phyloP scores from a whole-genome alignment of 2,797 vertebrate genomes.

The Syngnathus rostellatus region DNA sequence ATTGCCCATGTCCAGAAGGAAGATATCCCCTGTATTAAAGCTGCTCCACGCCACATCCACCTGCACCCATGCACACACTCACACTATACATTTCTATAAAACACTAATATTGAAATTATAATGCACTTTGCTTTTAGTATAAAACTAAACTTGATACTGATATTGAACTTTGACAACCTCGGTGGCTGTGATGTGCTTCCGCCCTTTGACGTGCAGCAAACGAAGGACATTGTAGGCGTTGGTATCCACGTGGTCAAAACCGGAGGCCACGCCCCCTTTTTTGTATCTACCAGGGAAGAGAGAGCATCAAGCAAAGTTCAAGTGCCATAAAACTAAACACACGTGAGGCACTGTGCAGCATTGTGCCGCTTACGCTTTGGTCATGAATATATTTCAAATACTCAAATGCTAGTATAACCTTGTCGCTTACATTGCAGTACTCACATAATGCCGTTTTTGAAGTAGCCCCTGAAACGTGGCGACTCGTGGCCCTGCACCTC shows the following conservation, averaged over 20 bases:
- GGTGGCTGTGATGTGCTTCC: slow-evolving; percentile 75
- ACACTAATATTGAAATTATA: not conserved
- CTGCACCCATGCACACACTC: not conserved
- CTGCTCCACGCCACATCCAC: not conserved
- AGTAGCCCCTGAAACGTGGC: slow-evolving; percentile 79
- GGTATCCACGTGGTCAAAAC: slow-evolving; percentile 81
- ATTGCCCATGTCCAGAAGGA: slow-evolving; percentile 84
- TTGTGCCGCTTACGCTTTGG: no score
- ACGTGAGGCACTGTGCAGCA: not conserved
- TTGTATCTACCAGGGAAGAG: slow-evolving; percentile 74
- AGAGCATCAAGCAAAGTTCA: slow-evolving; percentile 39
- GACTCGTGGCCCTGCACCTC: slow-evolving; percentile 82
- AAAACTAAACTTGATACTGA: no score
- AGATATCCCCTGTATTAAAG: slow-evolving; percentile 71
- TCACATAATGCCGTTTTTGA: slow-evolving; percentile 83
- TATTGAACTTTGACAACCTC: slow-evolving; percentile 64
- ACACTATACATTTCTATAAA: not conserved
- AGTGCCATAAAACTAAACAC: slow-evolving; percentile 30
- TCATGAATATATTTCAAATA: no score
- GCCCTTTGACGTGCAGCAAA: slow-evolving; percentile 82
- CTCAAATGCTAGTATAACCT: no score
- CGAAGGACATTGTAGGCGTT: slow-evolving; percentile 82
- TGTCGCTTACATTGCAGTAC: slow-evolving; percentile 31
- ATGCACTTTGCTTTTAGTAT: no score
- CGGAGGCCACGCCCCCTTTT: slow-evolving; percentile 83